Evolutionary conservation across 2,888 invertebrate genomes (phyloP).

Genomic region (Dolichomitus sp.): DNA sequence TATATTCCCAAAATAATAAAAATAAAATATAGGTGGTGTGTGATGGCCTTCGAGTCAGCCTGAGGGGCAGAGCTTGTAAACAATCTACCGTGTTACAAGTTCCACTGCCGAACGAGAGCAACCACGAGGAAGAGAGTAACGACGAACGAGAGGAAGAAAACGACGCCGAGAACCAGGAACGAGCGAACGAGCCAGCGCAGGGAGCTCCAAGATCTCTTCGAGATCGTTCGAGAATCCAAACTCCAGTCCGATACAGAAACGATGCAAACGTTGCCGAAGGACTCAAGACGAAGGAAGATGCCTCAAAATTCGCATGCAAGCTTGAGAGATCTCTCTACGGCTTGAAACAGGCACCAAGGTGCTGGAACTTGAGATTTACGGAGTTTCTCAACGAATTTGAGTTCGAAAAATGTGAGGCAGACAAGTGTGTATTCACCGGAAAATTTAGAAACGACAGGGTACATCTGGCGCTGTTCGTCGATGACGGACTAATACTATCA

Average conservation of each 20-base stretch:
- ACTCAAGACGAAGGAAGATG: conserved; percentile 3
- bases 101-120: neutral
- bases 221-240: conserved; percentile 24
- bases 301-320: conserved; percentile 24
- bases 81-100: no score
- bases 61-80: no score
- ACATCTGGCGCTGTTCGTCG: conserved; percentile 46
- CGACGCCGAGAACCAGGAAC: neutral
- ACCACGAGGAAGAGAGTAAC: neutral
- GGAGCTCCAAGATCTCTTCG: conserved; percentile 8
- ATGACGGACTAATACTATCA: conserved; percentile 35
- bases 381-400: conserved; percentile 15
- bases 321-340: conserved; percentile 59
- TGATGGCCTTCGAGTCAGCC: no score
- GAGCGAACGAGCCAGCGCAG: neutral
- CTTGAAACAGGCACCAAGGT: conserved; percentile 56
- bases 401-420: conserved; percentile 33
- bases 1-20: no score
- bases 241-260: conserved; percentile 14
- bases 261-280: conserved; percentile 47
- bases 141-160: conserved; percentile 16
- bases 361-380: conserved; percentile 41
- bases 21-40: no score
- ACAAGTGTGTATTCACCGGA: conserved; percentile 51
- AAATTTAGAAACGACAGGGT: conserved; percentile 26